A percentile compares a stretch with the other conserved stretches of the same genome.
These are phyloP conservation scores for Pleuronectes platessa DNA, from an alignment of 2,113 vertebrate genomes.

Conservation along the genomic window DNA sequence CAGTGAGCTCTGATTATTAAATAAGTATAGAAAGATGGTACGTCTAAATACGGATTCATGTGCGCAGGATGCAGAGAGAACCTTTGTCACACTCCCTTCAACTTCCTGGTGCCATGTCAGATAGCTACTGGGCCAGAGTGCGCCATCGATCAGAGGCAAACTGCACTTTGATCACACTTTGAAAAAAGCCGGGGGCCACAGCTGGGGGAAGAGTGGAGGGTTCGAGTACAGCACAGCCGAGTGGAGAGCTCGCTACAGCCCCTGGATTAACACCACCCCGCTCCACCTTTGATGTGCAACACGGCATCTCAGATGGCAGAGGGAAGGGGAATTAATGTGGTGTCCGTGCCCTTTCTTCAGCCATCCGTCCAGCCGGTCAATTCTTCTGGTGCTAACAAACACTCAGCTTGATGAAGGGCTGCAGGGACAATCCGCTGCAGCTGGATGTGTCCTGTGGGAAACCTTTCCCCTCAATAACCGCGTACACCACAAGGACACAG, in stretches of 20 bases:
- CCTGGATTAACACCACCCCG: constrained; percentile 70
- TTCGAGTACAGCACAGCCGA: constrained; percentile 33
- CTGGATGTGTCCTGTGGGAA: constrained; percentile 41
- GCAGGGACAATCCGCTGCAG: constrained; percentile 39
- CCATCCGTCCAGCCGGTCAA: constrained; percentile 23
- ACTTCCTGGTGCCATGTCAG: constrained; percentile 72
- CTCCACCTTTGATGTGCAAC: constrained; percentile 78
- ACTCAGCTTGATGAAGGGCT: constrained; percentile 32
- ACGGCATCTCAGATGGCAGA: constrained; percentile 68
- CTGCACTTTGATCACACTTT: constrained; percentile 80
- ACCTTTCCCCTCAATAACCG: constrained; percentile 11
- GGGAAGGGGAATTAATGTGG: constrained; percentile 70
- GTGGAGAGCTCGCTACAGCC: constrained; percentile 38
- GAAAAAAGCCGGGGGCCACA: constrained; percentile 69
- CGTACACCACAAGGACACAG: constrained; percentile 1
- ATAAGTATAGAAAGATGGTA: not conserved
- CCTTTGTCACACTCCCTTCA: constrained; percentile 57
- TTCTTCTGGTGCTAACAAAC: constrained; percentile 47
- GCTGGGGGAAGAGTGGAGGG: constrained; percentile 39
- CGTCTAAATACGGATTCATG: not conserved
- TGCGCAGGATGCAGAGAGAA: constrained; percentile 31
- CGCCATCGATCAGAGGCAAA: constrained; percentile 74
- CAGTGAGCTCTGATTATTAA: not conserved
- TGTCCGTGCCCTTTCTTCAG: constrained; percentile 48
- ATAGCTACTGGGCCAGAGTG: constrained; percentile 48